Base-by-base conservation (phyloP, 2,113 vertebrate genomes). In the Pteropus alecto region DNA sequence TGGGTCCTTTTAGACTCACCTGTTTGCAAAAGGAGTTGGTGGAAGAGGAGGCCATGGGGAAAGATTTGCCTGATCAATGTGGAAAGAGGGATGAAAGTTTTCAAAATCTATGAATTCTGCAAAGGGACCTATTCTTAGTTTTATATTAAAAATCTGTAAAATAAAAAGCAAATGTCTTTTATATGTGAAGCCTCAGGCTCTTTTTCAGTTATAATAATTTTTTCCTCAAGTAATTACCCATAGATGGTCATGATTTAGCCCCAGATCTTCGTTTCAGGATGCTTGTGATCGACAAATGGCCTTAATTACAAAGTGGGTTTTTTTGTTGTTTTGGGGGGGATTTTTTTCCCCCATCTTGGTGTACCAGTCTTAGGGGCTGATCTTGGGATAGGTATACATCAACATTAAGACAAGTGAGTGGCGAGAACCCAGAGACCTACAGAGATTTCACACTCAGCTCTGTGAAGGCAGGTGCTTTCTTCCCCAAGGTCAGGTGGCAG, bases 81-180 rank as follows among this genome's bases (percentile, higher is more conserved):
- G 33, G 16, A 18, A 58, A 54, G 73, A 76, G 19, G 9, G 58
- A 16, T 24, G 5, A 74, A 78, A 4, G 54, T 82, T 90, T 95
- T 74, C 33, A 93, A 65, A 68, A 67, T 56, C 8, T 21, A 2
- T 0, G 2, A 15, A 33, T 54, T 33, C 48, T 38, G 5, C 3
- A 5, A 63, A 67, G 68, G 19, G 19, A 51, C 1, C 18, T 54
- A 41, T 26, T 63, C 6, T 21, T 43, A 13, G 22, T 51, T 88
- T 92, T 84, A 4, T 87, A 65, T 73, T 82, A 90, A 58, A 54
- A 67, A 68, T 65, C 18, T 85, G 18, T 56, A 48, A 73, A n/a
- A 65, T 35, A 41, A 93, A 54, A 60, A 41, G 26, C 19, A 79
- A 13, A 15, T 24, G 6, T 61, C 51, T 87, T 58, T 58, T 46